Base-by-base conservation (phyloP, 1,140 invertebrate species). In the Apis laboriosa region DNA sequence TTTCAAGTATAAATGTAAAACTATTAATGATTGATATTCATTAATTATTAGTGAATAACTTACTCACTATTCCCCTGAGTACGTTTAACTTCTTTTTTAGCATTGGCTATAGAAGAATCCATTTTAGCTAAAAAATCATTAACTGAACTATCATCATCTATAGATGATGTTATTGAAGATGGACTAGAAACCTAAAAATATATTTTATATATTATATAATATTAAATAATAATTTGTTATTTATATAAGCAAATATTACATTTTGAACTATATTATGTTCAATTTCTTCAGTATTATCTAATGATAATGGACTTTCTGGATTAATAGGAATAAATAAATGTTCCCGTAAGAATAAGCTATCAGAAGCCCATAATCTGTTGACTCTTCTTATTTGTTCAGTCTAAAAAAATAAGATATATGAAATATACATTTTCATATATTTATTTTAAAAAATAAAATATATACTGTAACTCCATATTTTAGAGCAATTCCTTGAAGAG, bases 391-490 rank as follows among this genome's bases (percentile, higher is more conserved):
- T 98, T 94, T 98, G 97, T 94, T 98, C 98, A 92, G 97, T 98
- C 97, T 98, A 93, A 64, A 95, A 95, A 83, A 84, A 80, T 28
- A 43, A 55, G 53, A 83, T 53, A 70, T 49, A 76, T 74, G 9
- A 61, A 68, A 63, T 19, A 0, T 9, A 49, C 17, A 43, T 43
- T 43, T 43, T 43, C 34, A 7, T 43, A 43, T 43, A 43, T 43
- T 43, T 43, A 43, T 43, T 43, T 43, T 34, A 71, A 13, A 76
- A 66, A 64, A 83, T 80, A 70, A 4, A 56, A 60, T 61, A 12
- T 53, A 96, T 95, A 99, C 98, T 92, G 97, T 98, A 88, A 97
- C 97, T 91, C 97, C 97, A 95, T 98, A 98, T 95, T 97, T 98
- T 55, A 99, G 95, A 43, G 98, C 97, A 86, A 99, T 97, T 88